phyloP scores from a whole-genome alignment of 2,888 invertebrate genomes.

The Drosophila greeni region DNA sequence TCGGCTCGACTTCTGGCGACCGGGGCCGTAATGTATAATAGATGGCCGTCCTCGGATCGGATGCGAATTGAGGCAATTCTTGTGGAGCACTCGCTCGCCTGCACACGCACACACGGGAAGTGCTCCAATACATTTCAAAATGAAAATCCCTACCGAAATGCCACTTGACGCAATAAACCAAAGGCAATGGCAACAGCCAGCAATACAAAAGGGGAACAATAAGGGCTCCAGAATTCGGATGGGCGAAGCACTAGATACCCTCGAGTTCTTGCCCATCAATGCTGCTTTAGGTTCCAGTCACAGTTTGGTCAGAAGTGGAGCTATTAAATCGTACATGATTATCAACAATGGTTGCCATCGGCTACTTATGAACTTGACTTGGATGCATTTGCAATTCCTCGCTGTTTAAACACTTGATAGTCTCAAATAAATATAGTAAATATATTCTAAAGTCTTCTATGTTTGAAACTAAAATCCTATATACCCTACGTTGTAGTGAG shows the following conservation, averaged over 20 bases:
- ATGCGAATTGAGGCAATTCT: conserved; percentile 65
- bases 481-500: conserved; percentile 7
- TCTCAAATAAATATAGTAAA: neutral
- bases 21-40: conserved; percentile 66
- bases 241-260: conserved; percentile 19
- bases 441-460: neutral
- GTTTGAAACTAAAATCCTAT: neutral
- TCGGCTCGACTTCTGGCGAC: conserved; percentile 32
- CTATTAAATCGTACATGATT: neutral
- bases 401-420: neutral
- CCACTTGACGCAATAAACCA: conserved; percentile 76
- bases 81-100: conserved; percentile 26
- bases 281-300: neutral
- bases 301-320: neutral
- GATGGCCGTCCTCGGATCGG: conserved; percentile 61
- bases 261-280: neutral
- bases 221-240: neutral
- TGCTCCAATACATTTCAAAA: conserved; percentile 67
- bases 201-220: conserved; percentile 23
- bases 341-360: neutral
- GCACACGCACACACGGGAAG: conserved; percentile 41
- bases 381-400: too few relatives aligned
- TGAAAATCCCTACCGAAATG: conserved; percentile 74
- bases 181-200: conserved; percentile 43
- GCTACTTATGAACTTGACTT: neutral